A percentile compares a stretch with the other conserved stretches of the same genome.
Conservation (phyloP, 1,140 invertebrate species). For the Chrysoperla carnea region DNA sequence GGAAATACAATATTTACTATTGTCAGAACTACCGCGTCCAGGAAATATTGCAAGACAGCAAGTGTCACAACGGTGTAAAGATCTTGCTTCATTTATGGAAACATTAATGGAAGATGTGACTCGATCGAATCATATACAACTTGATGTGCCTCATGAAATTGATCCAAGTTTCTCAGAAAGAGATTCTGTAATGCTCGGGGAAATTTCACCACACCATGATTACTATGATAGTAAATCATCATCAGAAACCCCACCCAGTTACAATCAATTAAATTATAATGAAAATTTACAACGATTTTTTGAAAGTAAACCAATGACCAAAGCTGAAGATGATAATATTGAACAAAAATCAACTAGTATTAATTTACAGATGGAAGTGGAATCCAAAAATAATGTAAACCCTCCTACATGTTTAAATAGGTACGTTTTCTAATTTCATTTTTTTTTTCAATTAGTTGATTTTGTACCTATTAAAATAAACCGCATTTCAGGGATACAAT, state of each 20-base stretch:
- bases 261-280: slow-evolving; percentile 74
- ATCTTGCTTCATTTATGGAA: slow-evolving; percentile 57
- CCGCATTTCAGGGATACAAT: no score
- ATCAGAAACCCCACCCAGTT: slow-evolving; percentile 63
- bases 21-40: slow-evolving; percentile 33
- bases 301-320: slow-evolving; percentile 55
- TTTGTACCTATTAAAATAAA: no score
- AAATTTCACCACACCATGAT: slow-evolving; percentile 72
- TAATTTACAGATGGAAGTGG: no score
- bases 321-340: slow-evolving; percentile 17
- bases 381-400: no score
- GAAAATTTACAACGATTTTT: slow-evolving; percentile 75
- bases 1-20: slow-evolving; percentile 47
- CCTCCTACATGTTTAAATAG: no score
- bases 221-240: slow-evolving; percentile 65
- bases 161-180: slow-evolving; percentile 39
- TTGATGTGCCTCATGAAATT: slow-evolving; percentile 35
- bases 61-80: slow-evolving; percentile 47
- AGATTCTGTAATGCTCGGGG: slow-evolving; percentile 66
- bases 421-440: no score
- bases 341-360: no score
- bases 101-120: slow-evolving; percentile 44
- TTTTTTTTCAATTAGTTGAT: no score
- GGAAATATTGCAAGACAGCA: slow-evolving; percentile 36
- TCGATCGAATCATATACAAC: slow-evolving; percentile 27